Percentiles rank a stretch among this genome's conserved stretches.
Evolutionary conservation across 2,888 invertebrate genomes (phyloP).

Genomic region (Habroteleia sp.): DNA sequence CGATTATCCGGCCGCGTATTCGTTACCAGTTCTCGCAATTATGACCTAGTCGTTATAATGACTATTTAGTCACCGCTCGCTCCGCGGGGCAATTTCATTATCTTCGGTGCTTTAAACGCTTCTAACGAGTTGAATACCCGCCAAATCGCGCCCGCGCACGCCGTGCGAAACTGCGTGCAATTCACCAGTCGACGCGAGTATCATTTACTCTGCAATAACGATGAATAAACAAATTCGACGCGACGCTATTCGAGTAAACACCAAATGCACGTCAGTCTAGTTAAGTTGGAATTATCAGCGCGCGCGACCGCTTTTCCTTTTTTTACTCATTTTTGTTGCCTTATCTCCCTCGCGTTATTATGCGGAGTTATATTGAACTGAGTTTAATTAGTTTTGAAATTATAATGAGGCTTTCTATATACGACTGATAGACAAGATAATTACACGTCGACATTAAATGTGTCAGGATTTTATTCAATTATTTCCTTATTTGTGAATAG

Average conservation of each 20-base stretch:
- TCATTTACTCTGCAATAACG: slow-evolving; percentile 59
- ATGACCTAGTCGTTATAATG: slow-evolving; percentile 76
- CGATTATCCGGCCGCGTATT: slow-evolving; percentile 73
- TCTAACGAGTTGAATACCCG: slow-evolving; percentile 67
- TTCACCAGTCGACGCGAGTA: slow-evolving; percentile 41
- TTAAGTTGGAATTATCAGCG: slow-evolving; percentile 50
- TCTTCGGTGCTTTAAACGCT: slow-evolving; percentile 69
- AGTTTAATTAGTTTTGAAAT: slow-evolving; percentile 54
- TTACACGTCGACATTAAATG: slow-evolving; percentile 47
- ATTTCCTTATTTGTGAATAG: slow-evolving; percentile 35
- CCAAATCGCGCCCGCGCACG: slow-evolving; percentile 53
- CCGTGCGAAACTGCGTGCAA: slow-evolving; percentile 41
- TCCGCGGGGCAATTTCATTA: slow-evolving; percentile 77
- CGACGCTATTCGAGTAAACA: slow-evolving; percentile 52
- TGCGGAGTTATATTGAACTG: slow-evolving; percentile 49
- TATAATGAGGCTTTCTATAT: slow-evolving; percentile 51
- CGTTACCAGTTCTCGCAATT: slow-evolving; percentile 74
- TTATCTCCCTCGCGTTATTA: slow-evolving; percentile 34
- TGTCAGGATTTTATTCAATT: slow-evolving; percentile 37
- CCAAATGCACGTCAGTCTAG: slow-evolving; percentile 48
- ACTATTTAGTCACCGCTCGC: slow-evolving; percentile 76
- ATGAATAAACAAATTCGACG: slow-evolving; percentile 61
- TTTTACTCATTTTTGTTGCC: slow-evolving; percentile 34
- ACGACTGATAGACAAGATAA: slow-evolving; percentile 52
- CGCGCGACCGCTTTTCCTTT: slow-evolving; percentile 8